Percentiles rank a stretch among this genome's conserved stretches.
Evolutionary conservation across 2,113 vertebrate species (phyloP).

Genomic region (Mesitornis unicolor): DNA sequence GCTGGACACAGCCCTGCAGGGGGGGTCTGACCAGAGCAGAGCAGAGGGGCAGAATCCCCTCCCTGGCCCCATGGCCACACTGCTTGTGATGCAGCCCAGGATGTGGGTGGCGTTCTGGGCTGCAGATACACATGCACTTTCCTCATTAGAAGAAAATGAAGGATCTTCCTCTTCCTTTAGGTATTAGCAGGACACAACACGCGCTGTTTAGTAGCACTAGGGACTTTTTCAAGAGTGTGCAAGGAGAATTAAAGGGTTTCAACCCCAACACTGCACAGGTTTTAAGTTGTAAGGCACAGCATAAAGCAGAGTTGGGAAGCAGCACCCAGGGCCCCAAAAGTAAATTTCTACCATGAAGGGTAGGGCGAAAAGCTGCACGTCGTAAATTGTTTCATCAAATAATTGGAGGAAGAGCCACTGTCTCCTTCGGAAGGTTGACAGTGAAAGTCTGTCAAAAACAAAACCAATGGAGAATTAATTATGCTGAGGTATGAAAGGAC

Average conservation of each 20-base stretch:
- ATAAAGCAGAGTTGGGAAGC: not conserved
- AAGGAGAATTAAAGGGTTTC: not conserved
- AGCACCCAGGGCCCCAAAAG: not conserved
- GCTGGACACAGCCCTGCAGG: too few species aligned
- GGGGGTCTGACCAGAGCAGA: too few species aligned
- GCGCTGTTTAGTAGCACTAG: fast-evolving
- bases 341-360: not conserved
- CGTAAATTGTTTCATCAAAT: not conserved
- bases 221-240: not conserved
- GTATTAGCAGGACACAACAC: not conserved
- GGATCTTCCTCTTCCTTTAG: not conserved
- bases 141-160: not conserved
- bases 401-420: not conserved
- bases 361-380: not conserved
- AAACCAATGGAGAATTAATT: conserved; percentile 20
- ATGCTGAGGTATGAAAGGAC: not conserved
- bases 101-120: too few species aligned
- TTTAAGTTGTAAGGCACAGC: not conserved
- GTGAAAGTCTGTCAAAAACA: not conserved
- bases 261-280: not conserved
- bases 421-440: not conserved
- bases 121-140: too few species aligned
- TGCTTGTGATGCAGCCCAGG: too few species aligned
- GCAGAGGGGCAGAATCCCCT: too few species aligned
- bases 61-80: too few species aligned